Conservation (phyloP, 2,113 vertebrate species). For the Hoplias malabaricus region DNA sequence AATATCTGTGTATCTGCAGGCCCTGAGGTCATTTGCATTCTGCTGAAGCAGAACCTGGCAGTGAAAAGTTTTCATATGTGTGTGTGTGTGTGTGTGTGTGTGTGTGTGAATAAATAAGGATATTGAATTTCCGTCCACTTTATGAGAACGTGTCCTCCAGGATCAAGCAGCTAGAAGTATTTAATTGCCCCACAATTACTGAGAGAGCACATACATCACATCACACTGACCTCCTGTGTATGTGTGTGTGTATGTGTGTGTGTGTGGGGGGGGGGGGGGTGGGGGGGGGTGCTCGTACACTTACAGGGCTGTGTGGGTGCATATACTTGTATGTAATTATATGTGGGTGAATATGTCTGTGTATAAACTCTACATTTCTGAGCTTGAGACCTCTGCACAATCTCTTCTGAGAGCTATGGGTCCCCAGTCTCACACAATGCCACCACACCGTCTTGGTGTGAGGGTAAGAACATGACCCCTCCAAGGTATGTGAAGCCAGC, state of each 20-base stretch:
- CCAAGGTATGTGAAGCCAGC: too few species aligned
- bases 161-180: conserved; percentile 58
- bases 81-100: background rate
- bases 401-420: too few species aligned
- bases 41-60: conserved; percentile 7
- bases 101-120: conserved; percentile 30
- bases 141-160: conserved; percentile 54
- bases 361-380: too few species aligned
- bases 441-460: too few species aligned
- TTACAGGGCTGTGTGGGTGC: conserved; percentile 39
- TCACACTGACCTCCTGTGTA: conserved; percentile 42
- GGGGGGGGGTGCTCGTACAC: background rate
- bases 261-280: conserved; percentile 55
- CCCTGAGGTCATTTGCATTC: conserved; percentile 19
- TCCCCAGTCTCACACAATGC: too few species aligned
- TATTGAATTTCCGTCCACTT: conserved; percentile 55
- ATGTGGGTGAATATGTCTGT: background rate
- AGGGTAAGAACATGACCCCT: too few species aligned
- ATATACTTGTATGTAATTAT: background rate
- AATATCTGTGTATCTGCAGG: background rate
- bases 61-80: conserved; percentile 7
- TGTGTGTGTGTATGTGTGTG: conserved; percentile 44
- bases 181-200: conserved; percentile 68
- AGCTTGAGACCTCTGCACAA: too few species aligned
- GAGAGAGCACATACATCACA: conserved; percentile 55